Evolutionary conservation across 1,140 invertebrate genomes (phyloP).

Genomic region (Ips typographus): DNA sequence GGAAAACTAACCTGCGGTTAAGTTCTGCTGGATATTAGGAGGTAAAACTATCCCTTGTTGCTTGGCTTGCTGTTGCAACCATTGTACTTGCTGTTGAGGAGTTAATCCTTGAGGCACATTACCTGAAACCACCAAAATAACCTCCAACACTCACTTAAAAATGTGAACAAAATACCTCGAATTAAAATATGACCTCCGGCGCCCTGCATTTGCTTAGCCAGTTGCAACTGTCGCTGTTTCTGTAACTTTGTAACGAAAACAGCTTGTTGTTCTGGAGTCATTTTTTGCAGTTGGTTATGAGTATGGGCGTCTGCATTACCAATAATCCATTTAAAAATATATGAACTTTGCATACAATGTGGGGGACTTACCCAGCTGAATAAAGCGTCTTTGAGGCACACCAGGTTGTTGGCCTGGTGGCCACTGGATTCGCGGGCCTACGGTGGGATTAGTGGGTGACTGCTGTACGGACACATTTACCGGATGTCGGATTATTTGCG

Average conservation of each 20-base stretch:
- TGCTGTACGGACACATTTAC: constrained; percentile 44
- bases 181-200: constrained; percentile 53
- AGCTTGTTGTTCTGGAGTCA: constrained; percentile 75
- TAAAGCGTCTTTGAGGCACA: constrained; percentile 63
- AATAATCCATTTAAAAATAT: background rate
- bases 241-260: constrained; percentile 72
- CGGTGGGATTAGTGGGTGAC: constrained; percentile 21
- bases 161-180: constrained; percentile 47
- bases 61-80: constrained; percentile 64
- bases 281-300: constrained; percentile 78
- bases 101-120: constrained; percentile 61
- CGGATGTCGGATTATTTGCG: constrained; percentile 44
- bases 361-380: constrained; percentile 54
- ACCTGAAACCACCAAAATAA: constrained; percentile 11
- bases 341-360: too few relatives aligned
- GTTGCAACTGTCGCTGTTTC: constrained; percentile 61
- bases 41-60: constrained; percentile 57
- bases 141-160: constrained; percentile 7
- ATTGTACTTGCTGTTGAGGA: constrained; percentile 67
- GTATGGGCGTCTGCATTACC: constrained; percentile 68
- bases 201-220: constrained; percentile 55
- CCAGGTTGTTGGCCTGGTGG: constrained; percentile 49
- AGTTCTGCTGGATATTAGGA: constrained; percentile 44
- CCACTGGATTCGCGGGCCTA: constrained; percentile 42
- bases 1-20: constrained; percentile 40